Base-by-base conservation (phyloP, 2,888 invertebrate genomes). In the Rhimphoctona megacephalus region DNA sequence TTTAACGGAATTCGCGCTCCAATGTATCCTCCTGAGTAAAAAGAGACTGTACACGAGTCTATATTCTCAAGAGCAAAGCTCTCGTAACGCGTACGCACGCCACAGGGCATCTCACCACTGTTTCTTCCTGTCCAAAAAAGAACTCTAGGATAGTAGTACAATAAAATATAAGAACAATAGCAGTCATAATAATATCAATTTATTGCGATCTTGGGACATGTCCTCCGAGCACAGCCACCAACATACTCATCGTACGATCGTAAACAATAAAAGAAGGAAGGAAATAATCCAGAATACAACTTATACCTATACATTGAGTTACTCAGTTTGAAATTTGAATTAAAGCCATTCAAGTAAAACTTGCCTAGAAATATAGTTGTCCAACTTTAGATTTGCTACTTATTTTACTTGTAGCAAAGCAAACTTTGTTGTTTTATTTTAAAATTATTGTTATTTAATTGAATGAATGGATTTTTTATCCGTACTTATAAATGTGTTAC, bases 1-100 rank as follows among this genome's bases (percentile, higher is more conserved):
- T 91, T 90, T 89, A 90, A 90, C 90, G 89, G 90, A 90, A 89
- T 86, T 89, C 89, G 90, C 89, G 88, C 90, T 88, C 89, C 85
- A 87, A 72, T 69, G 70, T 73, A 76, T 83, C 54, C 46, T 73
- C 73, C 61, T 46, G 54, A 64, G 46, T 61, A 30, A 61, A 61
- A 73, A 81, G 54, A 77, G 74, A 76, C 33, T 52, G 33, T 49
- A 57, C 78, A 39, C 17, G 67, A 67, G 67, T 22, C 64, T 78
- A 25, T 77, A 25, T 67, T 49, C 64, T 49, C 64, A 30, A 33
- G 76, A 66, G 76, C 36, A 49, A 57, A 66, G 14, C 76, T 81
- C 66, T 81, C 70, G 81, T 87, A 81, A 81, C 83, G 79, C 81
- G 76, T 80, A 70, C 81, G 49, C 74, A 84, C 81, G 81, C 83